These are phyloP conservation scores for Drosophila melanogaster DNA, from an alignment of 1,140 invertebrate genomes.

Conservation along the genomic window Release_6_plus_ISO1_MT NT_033779.5:16147501-16148000, in stretches of 20 bases:
- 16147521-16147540: no score
- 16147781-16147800: slow-evolving; percentile 40
- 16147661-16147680: background rate
- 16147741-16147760: slow-evolving; percentile 62
- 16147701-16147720: slow-evolving; percentile 69
- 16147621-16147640: background rate
- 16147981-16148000: slow-evolving; percentile 20
- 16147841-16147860: slow-evolving; percentile 52
- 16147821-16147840: slow-evolving; percentile 56
- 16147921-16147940: slow-evolving; percentile 39
- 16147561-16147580: background rate
- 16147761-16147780: slow-evolving; percentile 20
- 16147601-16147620: no score
- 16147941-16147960: slow-evolving; percentile 49
- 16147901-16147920: slow-evolving; percentile 43
- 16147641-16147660: background rate
- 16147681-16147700: slow-evolving; percentile 17
- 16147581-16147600: no score
- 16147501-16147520: background rate
- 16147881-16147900: slow-evolving; percentile 24
- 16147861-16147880: slow-evolving; percentile 12
- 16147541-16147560: no score
- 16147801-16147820: slow-evolving; percentile 68
- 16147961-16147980: slow-evolving; percentile 42
- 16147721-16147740: slow-evolving; percentile 52